Evolutionary conservation across 2,797 vertebrate genomes (phyloP), one percentile per base, ranked within the genome.

Genomic region (Siniperca scherzeri): DNA sequence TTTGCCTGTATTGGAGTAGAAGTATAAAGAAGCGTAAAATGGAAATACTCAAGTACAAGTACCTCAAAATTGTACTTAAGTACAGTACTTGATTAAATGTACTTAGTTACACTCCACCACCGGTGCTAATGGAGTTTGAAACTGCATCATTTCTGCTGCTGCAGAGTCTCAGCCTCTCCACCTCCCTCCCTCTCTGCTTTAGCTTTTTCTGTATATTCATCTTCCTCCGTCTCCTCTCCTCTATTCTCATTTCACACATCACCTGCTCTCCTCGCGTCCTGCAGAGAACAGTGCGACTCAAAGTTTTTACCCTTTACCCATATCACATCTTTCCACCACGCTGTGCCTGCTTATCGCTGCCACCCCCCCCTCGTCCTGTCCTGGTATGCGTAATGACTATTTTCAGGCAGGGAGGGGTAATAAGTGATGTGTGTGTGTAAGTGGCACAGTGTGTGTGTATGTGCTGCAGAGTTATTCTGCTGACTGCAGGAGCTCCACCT

Each of bases 401-500:
- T 93, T 92, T 68, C 86, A 94, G 93, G 83, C 90, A 95, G 93
- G 94, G 70, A 78, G 82, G 86, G 85, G 93, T 89, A 40, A 46
- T 70, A 12, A 44, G 62, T 56, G 53, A 70, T 52, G 70, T 74
- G 83, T 77, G 83, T 77, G 78, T 87, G 70, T 57, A 44, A 55
- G 46, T 42, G 84, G 70, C 44, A 67, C 50, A 60, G 84, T 77
- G 52, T 72, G 56, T 69, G 74, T 83, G 91, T 83, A 77, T 88
- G 88, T 90, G 94, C 96, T 96, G 97, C 97, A 97, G 96, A 91
- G 53, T 88, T 89, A 93, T 96, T 96, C 91, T 96, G 96, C 96
- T 97, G 95, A 97, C 97, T 97, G 97, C 97, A 96, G 97, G 94
- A 96, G 95, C 94, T 93, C 94, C 95, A 96, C 96, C 96, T 97